phyloP scores from a whole-genome alignment of 2,113 vertebrate genomes.

The Morphnarchus princeps region DNA sequence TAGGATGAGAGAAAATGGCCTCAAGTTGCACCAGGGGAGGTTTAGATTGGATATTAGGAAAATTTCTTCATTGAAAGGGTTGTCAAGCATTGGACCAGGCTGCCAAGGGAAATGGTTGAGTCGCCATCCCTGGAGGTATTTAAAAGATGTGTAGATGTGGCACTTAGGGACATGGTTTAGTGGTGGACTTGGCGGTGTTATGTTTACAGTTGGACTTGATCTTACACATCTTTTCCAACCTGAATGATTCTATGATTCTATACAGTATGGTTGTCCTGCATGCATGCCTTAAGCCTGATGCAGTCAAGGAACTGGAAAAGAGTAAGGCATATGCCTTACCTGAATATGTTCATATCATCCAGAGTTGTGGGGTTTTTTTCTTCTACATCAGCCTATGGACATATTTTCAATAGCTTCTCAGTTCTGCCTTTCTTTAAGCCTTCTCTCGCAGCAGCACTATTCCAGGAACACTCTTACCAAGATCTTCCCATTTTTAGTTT shows the following conservation, averaged over 20 bases:
- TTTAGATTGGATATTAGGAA: too few species aligned
- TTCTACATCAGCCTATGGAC: background rate
- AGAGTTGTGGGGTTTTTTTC: accelerated
- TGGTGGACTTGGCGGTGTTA: background rate
- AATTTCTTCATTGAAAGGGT: too few species aligned
- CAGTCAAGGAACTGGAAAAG: background rate
- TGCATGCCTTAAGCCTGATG: background rate
- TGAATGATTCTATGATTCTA: background rate
- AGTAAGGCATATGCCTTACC: background rate
- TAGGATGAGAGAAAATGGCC: too few species aligned
- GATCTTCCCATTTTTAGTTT: background rate
- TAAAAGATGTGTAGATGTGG: background rate
- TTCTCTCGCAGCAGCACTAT: background rate
- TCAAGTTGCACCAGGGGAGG: too few species aligned
- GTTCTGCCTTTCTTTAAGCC: background rate
- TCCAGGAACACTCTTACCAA: background rate
- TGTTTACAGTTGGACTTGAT: background rate
- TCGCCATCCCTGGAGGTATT: background rate
- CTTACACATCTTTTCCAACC: background rate
- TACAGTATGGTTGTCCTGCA: background rate
- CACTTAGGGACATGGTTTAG: background rate
- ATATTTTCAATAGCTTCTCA: background rate
- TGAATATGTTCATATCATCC: background rate
- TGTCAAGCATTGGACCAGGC: background rate
- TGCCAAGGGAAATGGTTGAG: background rate